Evolutionary conservation across 2,888 invertebrate species (phyloP).

Genomic region (Ochropleura leucogaster): DNA sequence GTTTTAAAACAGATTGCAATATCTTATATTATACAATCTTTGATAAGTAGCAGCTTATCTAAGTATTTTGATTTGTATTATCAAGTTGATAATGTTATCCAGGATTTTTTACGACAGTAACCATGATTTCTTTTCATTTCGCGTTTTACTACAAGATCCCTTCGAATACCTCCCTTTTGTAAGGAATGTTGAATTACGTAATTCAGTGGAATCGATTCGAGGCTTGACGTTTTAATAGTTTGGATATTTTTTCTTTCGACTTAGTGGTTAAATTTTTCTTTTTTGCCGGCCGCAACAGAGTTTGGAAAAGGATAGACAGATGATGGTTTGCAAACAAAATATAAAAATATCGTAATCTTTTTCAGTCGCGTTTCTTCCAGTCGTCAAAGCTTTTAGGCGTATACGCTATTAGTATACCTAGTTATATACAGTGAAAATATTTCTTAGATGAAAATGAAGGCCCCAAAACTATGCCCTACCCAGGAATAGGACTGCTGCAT

Average conservation of each 20-base stretch:
- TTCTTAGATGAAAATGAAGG: background rate
- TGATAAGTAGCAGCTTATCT: constrained; percentile 42
- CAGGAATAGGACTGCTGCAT: no score
- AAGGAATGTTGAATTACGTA: constrained; percentile 16
- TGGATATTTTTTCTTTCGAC: background rate
- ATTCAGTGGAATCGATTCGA: constrained; percentile 3
- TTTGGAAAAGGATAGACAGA: no score
- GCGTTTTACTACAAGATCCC: background rate
- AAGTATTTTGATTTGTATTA: constrained; percentile 24
- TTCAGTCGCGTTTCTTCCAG: background rate
- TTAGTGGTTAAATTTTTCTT: background rate
- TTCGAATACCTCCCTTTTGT: background rate
- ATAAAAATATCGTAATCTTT: background rate
- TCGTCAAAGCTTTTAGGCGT: background rate
- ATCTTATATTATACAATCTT: constrained; percentile 13
- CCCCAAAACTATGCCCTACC: background rate
- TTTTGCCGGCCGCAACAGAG: background rate
- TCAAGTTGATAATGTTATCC: constrained; percentile 26
- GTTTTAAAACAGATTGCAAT: constrained; percentile 24
- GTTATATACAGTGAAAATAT: background rate
- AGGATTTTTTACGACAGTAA: background rate
- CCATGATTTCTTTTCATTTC: background rate
- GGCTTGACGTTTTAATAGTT: background rate
- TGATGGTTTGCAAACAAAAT: background rate
- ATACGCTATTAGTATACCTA: background rate